phyloP scores from a whole-genome alignment of 2,113 vertebrate species.

The Mystacornis crossleyi region DNA sequence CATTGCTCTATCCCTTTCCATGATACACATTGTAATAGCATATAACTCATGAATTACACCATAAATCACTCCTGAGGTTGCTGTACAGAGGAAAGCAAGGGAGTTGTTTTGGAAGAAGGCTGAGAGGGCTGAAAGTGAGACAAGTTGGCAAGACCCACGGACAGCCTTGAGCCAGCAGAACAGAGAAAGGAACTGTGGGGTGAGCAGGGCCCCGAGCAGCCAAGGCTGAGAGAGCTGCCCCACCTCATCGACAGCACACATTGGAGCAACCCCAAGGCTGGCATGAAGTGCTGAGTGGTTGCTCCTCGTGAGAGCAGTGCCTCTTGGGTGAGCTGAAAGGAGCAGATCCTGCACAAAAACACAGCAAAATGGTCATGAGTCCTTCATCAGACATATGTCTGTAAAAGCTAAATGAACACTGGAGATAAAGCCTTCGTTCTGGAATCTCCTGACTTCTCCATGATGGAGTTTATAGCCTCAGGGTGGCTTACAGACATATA shows the following conservation, averaged over 20 bases:
- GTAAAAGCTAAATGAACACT: background rate
- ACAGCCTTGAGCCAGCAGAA: background rate
- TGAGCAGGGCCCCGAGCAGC: background rate
- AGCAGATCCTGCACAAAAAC: background rate
- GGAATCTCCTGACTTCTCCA: background rate
- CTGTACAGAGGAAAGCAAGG: background rate
- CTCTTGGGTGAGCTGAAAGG: background rate
- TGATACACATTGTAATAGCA: fast-evolving
- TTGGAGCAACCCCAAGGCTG: fast-evolving
- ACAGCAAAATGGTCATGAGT: background rate
- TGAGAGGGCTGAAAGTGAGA: background rate
- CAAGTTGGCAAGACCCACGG: background rate
- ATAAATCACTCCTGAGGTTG: background rate
- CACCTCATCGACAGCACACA: fast-evolving
- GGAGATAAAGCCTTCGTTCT: background rate
- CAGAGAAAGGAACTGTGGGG: background rate
- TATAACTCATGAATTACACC: background rate
- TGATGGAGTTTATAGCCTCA: background rate
- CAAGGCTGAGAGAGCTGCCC: background rate
- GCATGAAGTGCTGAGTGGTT: background rate
- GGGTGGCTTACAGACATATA: background rate
- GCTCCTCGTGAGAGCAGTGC: background rate
- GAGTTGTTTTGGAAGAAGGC: background rate
- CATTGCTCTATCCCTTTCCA: background rate
- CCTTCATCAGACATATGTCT: background rate